phyloP scores from a whole-genome alignment of 2,888 invertebrate genomes.

The Cerceris ruficornis region DNA sequence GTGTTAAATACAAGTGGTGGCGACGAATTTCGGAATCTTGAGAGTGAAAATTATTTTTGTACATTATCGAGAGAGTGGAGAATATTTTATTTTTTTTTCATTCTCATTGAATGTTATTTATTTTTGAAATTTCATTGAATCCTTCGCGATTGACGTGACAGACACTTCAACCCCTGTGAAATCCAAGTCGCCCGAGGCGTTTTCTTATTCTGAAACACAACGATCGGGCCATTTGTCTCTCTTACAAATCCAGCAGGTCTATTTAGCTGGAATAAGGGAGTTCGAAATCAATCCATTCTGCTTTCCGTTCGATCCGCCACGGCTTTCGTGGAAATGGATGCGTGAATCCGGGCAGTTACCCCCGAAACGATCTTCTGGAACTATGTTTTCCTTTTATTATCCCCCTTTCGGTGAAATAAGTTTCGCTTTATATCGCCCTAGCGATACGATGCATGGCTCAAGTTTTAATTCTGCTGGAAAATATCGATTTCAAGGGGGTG shows the following conservation, averaged over 20 bases:
- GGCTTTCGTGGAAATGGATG: conserved; percentile 11
- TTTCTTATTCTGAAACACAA: not conserved
- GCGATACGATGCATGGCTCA: no score
- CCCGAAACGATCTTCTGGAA: conserved; percentile 3
- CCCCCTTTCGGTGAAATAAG: no score
- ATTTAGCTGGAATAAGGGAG: not conserved
- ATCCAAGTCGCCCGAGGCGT: not conserved
- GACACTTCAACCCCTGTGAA: not conserved
- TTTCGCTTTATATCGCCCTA: no score
- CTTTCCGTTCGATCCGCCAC: not conserved
- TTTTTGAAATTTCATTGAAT: no score
- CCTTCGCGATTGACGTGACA: not conserved
- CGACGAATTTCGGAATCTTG: no score
- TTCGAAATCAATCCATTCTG: conserved; percentile 11
- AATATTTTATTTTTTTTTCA: no score
- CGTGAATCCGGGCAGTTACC: conserved; percentile 36
- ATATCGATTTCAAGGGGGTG: no score
- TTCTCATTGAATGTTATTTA: no score
- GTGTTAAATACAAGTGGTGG: no score
- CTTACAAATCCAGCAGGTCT: not conserved
- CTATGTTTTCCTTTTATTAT: not conserved
- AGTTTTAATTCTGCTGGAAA: no score
- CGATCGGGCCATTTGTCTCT: not conserved
- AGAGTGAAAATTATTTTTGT: no score
- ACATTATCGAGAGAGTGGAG: no score